Percentiles rank a stretch among this genome's conserved stretches.
Evolutionary conservation across 1,140 invertebrate species (phyloP).

Genomic region (Augochlora pura): DNA sequence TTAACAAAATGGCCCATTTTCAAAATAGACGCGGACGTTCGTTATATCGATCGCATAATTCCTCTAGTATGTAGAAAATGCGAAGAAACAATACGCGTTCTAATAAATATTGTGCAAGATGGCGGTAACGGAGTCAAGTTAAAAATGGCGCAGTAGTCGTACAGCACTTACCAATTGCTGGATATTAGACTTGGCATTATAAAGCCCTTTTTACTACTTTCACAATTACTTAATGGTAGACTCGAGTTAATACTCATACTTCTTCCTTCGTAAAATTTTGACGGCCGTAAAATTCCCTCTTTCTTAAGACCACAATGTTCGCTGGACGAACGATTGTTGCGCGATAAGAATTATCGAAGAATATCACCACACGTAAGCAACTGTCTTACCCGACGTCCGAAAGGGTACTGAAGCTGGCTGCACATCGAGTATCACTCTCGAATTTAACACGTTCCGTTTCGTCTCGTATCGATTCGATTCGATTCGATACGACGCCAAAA

Average conservation of each 20-base stretch:
- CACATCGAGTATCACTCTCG: constrained; percentile 9
- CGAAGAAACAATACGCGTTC: constrained; percentile 10
- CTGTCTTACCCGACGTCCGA: constrained; percentile 12
- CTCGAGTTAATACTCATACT: constrained; percentile 80
- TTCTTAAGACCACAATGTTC: constrained; percentile 42
- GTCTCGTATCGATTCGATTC: neutral
- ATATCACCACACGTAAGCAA: neutral
- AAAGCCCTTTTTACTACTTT: constrained; percentile 78
- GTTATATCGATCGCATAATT: neutral
- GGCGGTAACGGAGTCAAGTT: constrained; percentile 53
- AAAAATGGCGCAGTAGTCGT: constrained; percentile 65
- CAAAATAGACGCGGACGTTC: too few relatives aligned
- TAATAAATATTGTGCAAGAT: constrained; percentile 57
- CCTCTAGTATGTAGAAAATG: neutral
- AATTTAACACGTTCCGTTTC: neutral
- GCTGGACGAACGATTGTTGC: constrained; percentile 51
- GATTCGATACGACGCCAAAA: neutral
- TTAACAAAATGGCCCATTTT: neutral
- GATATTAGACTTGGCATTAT: constrained; percentile 80
- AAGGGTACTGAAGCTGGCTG: constrained; percentile 32
- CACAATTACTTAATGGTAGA: constrained; percentile 79
- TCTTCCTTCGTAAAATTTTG: constrained; percentile 77
- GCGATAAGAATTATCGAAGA: constrained; percentile 17
- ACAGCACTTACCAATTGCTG: constrained; percentile 77
- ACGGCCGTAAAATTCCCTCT: constrained; percentile 57